These are phyloP conservation scores for Marcusenius ussheri DNA, from an alignment of 2,113 vertebrate species.

Conservation along the genomic window DNA sequence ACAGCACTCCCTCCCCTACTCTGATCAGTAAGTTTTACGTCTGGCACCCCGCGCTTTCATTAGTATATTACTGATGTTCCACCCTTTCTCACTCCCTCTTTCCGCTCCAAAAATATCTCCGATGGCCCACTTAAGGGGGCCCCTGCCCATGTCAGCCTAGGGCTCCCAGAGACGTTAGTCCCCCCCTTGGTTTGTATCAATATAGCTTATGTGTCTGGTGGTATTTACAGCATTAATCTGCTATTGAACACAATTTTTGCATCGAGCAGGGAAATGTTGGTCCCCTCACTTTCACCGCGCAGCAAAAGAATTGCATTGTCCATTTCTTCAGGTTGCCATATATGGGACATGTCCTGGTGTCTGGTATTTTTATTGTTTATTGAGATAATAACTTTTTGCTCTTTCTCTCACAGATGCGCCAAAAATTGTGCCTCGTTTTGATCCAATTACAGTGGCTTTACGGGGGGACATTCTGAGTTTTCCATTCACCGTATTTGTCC, in stretches of 20 bases:
- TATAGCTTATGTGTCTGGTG: not conserved
- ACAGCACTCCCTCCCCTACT: not conserved
- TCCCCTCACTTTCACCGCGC: not conserved
- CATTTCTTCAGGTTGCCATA: not conserved
- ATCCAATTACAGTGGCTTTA: constrained; percentile 38
- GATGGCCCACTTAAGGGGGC: not conserved
- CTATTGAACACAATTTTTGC: not conserved
- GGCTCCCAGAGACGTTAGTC: not conserved
- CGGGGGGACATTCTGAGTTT: constrained; percentile 17
- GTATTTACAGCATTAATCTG: not conserved
- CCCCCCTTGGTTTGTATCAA: not conserved
- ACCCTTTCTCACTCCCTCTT: not conserved
- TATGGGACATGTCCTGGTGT: not conserved
- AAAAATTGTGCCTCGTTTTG: not conserved
- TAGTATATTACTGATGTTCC: not conserved
- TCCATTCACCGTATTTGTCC: fast-evolving
- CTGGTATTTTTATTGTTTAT: not conserved
- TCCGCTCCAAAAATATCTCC: not conserved
- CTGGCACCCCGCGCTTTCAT: not conserved
- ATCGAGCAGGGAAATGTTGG: not conserved
- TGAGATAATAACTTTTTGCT: not conserved
- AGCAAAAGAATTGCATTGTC: not conserved
- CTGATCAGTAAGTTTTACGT: not conserved
- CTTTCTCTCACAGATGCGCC: not conserved
- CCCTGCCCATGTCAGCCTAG: not conserved